Evolutionary conservation across 2,888 invertebrate species (phyloP).

Genomic region (Ceratothoa steindachneri): DNA sequence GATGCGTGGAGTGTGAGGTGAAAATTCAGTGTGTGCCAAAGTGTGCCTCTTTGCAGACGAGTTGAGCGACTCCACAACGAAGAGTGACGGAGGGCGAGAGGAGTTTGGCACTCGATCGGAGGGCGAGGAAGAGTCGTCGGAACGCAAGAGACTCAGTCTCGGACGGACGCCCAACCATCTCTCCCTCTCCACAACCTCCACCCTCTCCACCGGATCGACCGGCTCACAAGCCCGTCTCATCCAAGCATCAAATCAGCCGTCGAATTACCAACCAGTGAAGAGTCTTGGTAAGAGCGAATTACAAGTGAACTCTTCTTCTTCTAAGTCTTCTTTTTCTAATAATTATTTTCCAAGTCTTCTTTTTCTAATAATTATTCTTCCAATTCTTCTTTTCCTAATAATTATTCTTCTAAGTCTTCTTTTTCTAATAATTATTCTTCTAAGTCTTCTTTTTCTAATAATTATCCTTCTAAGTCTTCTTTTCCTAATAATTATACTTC

Average conservation of each 20-base stretch:
- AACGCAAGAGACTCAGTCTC: slow-evolving; percentile 61
- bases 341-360: slow-evolving; percentile 90
- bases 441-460: no score
- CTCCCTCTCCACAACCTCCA: slow-evolving; percentile 87
- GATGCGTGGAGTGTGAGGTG: no score
- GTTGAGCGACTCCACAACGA: slow-evolving; percentile 48
- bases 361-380: not conserved
- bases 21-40: no score
- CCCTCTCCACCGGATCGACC: slow-evolving; percentile 87
- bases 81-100: slow-evolving; percentile 50
- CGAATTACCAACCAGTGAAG: slow-evolving; percentile 84
- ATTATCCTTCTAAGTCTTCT: no score
- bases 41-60: slow-evolving; percentile 31
- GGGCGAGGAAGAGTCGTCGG: slow-evolving; percentile 67
- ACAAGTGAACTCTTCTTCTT: not conserved
- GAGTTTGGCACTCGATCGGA: slow-evolving; percentile 78
- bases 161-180: slow-evolving; percentile 90
- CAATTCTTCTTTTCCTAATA: no score
- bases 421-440: no score
- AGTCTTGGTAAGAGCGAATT: slow-evolving; percentile 53
- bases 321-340: no score
- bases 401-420: no score
- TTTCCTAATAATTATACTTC: no score
- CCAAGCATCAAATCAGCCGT: slow-evolving; percentile 88
- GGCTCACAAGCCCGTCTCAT: slow-evolving; percentile 88